Base-by-base conservation (phyloP, 2,797 vertebrate species). In the Poecilia picta region DNA sequence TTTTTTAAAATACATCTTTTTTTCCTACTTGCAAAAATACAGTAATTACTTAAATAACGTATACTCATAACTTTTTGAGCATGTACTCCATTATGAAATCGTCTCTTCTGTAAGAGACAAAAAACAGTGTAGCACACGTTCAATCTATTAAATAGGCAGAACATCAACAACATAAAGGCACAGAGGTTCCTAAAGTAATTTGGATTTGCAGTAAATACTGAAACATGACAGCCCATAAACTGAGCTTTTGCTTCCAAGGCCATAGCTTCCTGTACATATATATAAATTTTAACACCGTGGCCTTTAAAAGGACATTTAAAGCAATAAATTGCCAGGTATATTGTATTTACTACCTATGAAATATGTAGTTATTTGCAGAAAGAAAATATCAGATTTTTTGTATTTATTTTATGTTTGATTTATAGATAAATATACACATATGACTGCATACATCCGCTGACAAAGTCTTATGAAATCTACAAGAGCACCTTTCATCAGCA, bases 401-500 rank as follows among this genome's bases (percentile, higher is more conserved):
- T 39, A 6, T 41, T 41, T 16, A 23, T 43, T 43, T 45, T n/a
- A 15, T 70, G 41, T 25, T 68, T 20, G 41, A 70, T 70, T 68
- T 25, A 1, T 25, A 41, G 64, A 43, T 70, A 70, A 86, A 87
- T 86, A 87, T 81, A 76, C 81, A 78, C 46, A 76, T 25, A 46
- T 75, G 68, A 33, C 55, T 79, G 33, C 73, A 80, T 75, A 28
- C 75, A 74, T 82, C 49, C 53, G 45, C 64, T 75, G 74, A 80
- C 46, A 75, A 28, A 64, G 74, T 66, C 49, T 82, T 64, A 71
- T 86, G 76, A 66, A 81, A 75, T 85, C 83, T 78, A 11, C 55
- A 41, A 79, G 72, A 81, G 46, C 64, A 76, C 47, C 76, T 87
- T 89, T 72, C 47, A 57, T 83, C 85, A 85, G 49, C 13, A 3